Evolutionary conservation across 1,140 invertebrate species (phyloP), one percentile per base, ranked within the genome.

Genomic region (Drosophila neocordata): DNA sequence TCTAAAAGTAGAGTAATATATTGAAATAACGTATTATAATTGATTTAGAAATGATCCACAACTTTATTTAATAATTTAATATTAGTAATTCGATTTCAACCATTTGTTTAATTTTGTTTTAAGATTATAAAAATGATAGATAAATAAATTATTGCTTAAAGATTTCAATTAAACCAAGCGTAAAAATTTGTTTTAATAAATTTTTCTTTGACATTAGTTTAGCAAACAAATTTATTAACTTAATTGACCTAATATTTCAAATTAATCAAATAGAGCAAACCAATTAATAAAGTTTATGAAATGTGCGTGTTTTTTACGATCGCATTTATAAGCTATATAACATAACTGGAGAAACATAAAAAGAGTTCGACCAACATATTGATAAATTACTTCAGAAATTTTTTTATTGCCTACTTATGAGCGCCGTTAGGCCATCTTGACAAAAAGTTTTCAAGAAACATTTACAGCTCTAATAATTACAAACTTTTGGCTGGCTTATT

Each of bases 381-480:
- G 53, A 56, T 31, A 15, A 35, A 35, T 56, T 18, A 11, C 53
- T 56, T 31, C 4, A n/a, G 8, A 35, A 11, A 56, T 34, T 56
- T 34, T 34, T 51, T 56, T 56, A 56, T 56, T 34, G 27, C 53
- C 53, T 56, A 56, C 27, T 56, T 56, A 56, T 56, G 13, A 35
- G 27, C 27, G 53, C 31, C 13, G 41, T 48, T 48, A 3, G 41
- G 18, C 15, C 41, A 35, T 53, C 44, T 37, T 55, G 41, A 73
- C 27, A 65, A 44, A 37, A 55, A 60, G 35, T 66, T 73, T 73
- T 75, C 24, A 27, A n/a, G 38, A 52, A 75, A 68, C 73, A 69
- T 76, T 69, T 76, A 76, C 59, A 48, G 59, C 73, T 38, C 41
- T 35, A 82, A 84, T 84, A 84, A 84, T 79, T 76, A 63, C 65